These are phyloP conservation scores for Ptychochromis oligacanthus DNA, from an alignment of 2,113 vertebrate species.

Conservation along the genomic window DNA sequence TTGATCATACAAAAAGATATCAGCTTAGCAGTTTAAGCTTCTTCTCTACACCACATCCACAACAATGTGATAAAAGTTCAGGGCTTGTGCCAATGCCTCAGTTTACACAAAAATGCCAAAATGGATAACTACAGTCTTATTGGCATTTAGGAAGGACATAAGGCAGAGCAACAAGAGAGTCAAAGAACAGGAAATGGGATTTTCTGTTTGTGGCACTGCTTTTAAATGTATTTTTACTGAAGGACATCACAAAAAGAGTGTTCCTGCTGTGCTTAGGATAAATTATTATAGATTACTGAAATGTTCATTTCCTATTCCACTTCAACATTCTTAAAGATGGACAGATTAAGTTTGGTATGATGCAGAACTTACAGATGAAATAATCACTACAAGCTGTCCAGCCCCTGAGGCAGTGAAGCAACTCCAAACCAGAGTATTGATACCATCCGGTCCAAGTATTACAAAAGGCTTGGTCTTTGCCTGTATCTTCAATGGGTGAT, in stretches of 20 bases:
- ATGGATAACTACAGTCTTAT: background rate
- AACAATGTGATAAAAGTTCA: background rate
- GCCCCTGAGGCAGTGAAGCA: background rate
- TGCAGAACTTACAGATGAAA: background rate
- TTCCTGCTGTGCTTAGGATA: background rate
- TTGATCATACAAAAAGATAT: background rate
- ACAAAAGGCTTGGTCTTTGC: too few species aligned
- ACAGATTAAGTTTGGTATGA: background rate
- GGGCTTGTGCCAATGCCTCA: background rate
- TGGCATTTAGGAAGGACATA: background rate
- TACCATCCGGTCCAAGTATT: too few species aligned
- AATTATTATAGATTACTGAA: background rate
- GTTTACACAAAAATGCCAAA: background rate
- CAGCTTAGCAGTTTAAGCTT: background rate
- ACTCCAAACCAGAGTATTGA: too few species aligned
- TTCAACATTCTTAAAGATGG: background rate
- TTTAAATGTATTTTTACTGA: rapidly evolving
- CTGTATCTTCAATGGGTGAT: too few species aligned
- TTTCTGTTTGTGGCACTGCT: background rate
- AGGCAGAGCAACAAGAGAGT: background rate
- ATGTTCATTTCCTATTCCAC: background rate
- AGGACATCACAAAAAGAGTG: background rate
- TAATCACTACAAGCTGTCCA: background rate
- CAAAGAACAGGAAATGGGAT: too few species aligned
- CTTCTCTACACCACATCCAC: background rate